Conservation (phyloP, 2,113 vertebrate genomes). For the Sinocyclocheilus rhinocerous region DNA sequence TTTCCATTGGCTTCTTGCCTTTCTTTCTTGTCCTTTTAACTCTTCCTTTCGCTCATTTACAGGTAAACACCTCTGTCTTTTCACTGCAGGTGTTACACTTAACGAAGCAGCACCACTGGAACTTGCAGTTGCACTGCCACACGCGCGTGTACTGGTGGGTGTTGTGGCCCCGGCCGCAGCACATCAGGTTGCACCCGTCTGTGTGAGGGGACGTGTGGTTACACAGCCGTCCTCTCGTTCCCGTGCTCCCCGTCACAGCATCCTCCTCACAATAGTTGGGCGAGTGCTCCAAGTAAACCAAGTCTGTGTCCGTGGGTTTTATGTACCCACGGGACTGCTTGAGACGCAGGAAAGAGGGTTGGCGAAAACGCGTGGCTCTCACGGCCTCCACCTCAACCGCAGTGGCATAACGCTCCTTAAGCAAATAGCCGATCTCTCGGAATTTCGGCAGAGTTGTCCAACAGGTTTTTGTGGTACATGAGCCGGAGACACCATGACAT, state of each 20-base stretch:
- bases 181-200: conserved; percentile 89
- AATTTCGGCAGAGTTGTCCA: conserved; percentile 97
- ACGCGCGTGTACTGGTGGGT: conserved; percentile 95
- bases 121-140: conserved; percentile 98
- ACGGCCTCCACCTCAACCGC: conserved; percentile 95
- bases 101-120: conserved; percentile 98
- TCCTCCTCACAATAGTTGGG: conserved; percentile 99
- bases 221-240: too few species aligned
- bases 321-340: conserved; percentile 93
- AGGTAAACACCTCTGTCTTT: conserved; percentile 95
- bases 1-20: too few species aligned
- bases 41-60: conserved; percentile 77
- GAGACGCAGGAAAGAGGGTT: conserved; percentile 94
- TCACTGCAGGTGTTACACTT: conserved; percentile 97
- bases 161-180: conserved; percentile 94
- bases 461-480: conserved; percentile 98
- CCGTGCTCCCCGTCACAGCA: conserved; percentile 76
- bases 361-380: conserved; percentile 89
- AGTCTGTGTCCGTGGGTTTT: conserved; percentile 94
- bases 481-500: conserved; percentile 97
- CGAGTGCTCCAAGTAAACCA: conserved; percentile 96
- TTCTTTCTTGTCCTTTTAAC: too few species aligned
- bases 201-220: too few species aligned
- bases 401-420: conserved; percentile 93
- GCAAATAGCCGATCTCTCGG: conserved; percentile 91